Conservation (phyloP, 2,888 invertebrate species). For the Drosophila meridiana region DNA sequence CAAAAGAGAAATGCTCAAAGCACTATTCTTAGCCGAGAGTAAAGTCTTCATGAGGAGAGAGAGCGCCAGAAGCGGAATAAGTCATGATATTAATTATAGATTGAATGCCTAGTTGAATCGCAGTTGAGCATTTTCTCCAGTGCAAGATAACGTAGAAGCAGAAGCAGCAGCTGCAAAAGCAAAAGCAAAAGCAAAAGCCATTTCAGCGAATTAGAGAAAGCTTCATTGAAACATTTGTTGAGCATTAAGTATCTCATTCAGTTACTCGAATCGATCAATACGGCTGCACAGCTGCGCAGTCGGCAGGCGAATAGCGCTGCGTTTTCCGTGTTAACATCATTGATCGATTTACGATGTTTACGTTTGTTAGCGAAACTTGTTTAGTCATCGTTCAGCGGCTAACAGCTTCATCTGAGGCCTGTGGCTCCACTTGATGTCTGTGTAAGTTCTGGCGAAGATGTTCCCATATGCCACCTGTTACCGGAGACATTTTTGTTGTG, state of each 20-base stretch:
- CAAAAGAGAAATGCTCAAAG: not conserved
- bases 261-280: slow-evolving; percentile 34
- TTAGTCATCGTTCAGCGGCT: slow-evolving; percentile 34
- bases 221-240: slow-evolving; percentile 30
- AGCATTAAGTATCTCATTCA: slow-evolving; percentile 27
- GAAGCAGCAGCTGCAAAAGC: not conserved
- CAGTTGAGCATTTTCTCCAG: slow-evolving; percentile 26
- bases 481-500: not conserved
- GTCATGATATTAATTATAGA: not conserved
- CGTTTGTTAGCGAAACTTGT: slow-evolving; percentile 44
- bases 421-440: slow-evolving; percentile 18
- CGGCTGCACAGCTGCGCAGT: not conserved
- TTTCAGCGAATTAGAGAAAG: slow-evolving; percentile 37
- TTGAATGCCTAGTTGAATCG: slow-evolving; percentile 1
- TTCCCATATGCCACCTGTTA: slow-evolving; percentile 42
- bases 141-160: slow-evolving; percentile 7
- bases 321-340: slow-evolving; percentile 20
- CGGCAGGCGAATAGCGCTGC: not conserved
- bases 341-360: slow-evolving; percentile 42
- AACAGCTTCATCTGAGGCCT: slow-evolving; percentile 21
- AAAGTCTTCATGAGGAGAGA: not conserved
- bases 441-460: slow-evolving; percentile 26
- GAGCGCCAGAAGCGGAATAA: not conserved
- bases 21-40: not conserved
- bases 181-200: slow-evolving; percentile 3